Percentiles rank a stretch among this genome's conserved stretches.
Conservation (phyloP, 1,140 invertebrate genomes). For the Alviniconcha marisindica region DNA sequence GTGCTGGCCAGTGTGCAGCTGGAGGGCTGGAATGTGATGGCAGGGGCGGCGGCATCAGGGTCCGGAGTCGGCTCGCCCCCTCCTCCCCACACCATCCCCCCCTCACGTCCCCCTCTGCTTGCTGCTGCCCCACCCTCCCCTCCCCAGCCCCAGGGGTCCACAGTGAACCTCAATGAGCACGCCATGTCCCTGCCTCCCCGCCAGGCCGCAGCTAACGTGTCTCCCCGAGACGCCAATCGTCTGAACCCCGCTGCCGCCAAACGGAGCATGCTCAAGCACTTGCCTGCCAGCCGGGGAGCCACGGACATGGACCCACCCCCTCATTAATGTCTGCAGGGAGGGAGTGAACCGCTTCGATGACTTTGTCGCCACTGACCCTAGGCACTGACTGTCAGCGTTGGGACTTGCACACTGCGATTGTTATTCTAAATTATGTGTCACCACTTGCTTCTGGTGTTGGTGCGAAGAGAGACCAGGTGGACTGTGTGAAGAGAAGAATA, state of each 20-base stretch:
- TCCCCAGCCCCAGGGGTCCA: slow-evolving; percentile 37
- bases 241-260: slow-evolving; percentile 67
- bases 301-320: slow-evolving; percentile 66
- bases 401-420: no score
- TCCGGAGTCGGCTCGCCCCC: background rate
- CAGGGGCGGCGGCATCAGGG: background rate
- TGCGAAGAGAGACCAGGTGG: no score
- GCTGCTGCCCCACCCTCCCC: background rate
- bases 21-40: background rate
- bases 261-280: slow-evolving; percentile 67
- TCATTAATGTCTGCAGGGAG: slow-evolving; percentile 49
- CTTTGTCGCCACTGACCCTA: no score
- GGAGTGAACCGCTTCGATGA: no score
- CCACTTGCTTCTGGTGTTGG: no score
- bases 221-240: slow-evolving; percentile 45
- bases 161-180: slow-evolving; percentile 44
- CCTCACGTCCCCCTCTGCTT: background rate
- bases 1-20: background rate
- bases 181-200: slow-evolving; percentile 47
- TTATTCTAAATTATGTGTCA: no score
- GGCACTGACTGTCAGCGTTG: background rate
- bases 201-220: slow-evolving; percentile 43
- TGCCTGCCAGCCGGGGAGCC: slow-evolving; percentile 59
- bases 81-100: background rate
- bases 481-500: no score